Percentiles rank a stretch among this genome's conserved stretches.
These are phyloP conservation scores for Actinia tenebrosa DNA, from an alignment of 64 coral and sea anemone species.

Conservation along the genomic window DNA sequence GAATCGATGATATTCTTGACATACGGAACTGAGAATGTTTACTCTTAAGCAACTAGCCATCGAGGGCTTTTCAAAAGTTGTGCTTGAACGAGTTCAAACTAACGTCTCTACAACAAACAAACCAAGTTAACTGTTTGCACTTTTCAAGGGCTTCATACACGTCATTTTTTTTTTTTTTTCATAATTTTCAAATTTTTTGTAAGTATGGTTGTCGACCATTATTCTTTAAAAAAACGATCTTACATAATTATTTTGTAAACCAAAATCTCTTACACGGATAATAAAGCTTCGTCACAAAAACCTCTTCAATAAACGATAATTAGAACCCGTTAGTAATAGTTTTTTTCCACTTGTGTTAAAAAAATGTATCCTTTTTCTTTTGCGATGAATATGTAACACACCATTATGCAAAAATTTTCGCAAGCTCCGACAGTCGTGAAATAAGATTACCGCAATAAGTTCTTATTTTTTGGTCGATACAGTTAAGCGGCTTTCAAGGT, in stretches of 20 bases:
- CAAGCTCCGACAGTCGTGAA: not conserved
- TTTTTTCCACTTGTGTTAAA: not conserved
- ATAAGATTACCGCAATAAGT: not conserved
- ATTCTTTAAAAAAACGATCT: not conserved
- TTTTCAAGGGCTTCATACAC: not conserved
- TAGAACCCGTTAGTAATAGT: not conserved
- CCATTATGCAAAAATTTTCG: too few species aligned
- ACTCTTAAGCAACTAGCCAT: not conserved
- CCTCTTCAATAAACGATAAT: not conserved
- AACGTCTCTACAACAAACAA: conserved; percentile 3
- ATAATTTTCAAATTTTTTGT: not conserved
- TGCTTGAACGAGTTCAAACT: not conserved
- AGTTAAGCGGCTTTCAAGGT: conserved; percentile 7
- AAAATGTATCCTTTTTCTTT: not conserved
- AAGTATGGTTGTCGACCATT: too few species aligned
- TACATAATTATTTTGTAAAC: not conserved
- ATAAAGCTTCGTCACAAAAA: not conserved
- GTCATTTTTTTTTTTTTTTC: not conserved
- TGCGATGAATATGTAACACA: not conserved
- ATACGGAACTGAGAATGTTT: not conserved
- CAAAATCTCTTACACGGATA: not conserved
- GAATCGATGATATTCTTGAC: not conserved
- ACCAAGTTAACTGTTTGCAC: not conserved
- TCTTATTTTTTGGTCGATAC: not conserved
- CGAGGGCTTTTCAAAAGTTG: not conserved